A percentile compares a stretch with the other conserved stretches of the same genome.
Evolutionary conservation across 2,113 vertebrate species (phyloP).

Genomic region (Neofelis nebulosa): DNA sequence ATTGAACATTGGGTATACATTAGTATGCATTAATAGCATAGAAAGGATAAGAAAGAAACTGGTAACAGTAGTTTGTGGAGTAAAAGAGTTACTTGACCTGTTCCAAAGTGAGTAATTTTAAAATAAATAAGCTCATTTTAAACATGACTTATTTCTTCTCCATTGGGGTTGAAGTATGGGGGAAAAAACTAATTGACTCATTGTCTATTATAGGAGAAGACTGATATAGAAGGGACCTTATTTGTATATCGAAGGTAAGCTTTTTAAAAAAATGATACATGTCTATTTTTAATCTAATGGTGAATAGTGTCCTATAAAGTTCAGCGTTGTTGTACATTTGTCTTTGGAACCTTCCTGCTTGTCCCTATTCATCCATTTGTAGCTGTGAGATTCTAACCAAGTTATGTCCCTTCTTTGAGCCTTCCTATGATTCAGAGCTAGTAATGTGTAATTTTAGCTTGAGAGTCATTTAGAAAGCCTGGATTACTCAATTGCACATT

Average conservation of each 20-base stretch:
- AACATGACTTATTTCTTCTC: not conserved
- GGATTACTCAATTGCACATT: not conserved
- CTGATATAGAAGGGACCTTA: slow-evolving; percentile 96
- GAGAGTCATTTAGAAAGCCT: not conserved
- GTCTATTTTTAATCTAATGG: not conserved
- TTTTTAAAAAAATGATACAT: not conserved
- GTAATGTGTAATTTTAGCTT: not conserved
- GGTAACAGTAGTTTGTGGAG: not conserved
- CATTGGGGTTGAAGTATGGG: not conserved
- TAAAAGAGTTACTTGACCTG: not conserved
- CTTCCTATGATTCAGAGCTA: slow-evolving; percentile 6
- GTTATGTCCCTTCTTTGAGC: not conserved
- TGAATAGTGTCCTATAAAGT: not conserved
- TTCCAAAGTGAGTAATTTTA: slow-evolving; percentile 37
- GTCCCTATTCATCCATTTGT: not conserved
- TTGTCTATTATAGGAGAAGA: slow-evolving; percentile 93
- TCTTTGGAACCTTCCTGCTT: not conserved
- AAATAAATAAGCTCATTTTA: not conserved
- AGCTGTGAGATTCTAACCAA: not conserved
- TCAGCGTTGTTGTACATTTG: not conserved
- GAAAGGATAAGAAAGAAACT: not conserved
- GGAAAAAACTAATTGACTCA: slow-evolving; percentile 30
- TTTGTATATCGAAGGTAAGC: slow-evolving; percentile 97
- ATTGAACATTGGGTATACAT: not conserved
- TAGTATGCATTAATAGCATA: not conserved